Base-by-base conservation (phyloP, 1,140 invertebrate genomes). In the Drosophila varians region DNA sequence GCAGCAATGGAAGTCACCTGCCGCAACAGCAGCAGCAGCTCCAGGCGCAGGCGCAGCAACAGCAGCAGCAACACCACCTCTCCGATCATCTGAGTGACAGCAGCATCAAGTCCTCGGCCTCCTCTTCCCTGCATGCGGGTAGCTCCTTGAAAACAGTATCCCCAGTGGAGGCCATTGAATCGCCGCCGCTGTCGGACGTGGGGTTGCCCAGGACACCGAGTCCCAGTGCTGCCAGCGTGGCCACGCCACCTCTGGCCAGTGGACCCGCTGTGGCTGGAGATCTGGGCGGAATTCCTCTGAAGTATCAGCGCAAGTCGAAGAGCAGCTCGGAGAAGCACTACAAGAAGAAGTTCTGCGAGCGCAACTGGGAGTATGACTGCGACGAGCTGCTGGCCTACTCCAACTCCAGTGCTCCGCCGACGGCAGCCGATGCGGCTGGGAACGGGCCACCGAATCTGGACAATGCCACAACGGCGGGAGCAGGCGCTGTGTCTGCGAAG, bases 321-420 rank as follows among this genome's bases (percentile, higher is more conserved):
- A 92, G 87, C 23, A 90, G 92, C 19, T 92, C 91, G n/a, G 92
- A 93, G 38, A 94, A 94, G 74, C 95, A 95, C 80, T 95, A 95
- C 77, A 95, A 95, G 73, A 96, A 95, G 90, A 96, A 95, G 76
- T 96, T 95, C 84, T 95, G 94, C 78, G 94, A 95, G 74, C 92
- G 93, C 12, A 93, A 93, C 47, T 93, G 94, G 91, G 92, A 94
- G 83, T 92, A 93, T 83, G 91, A 92, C 91, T 90, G 92, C 77
- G 84, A 93, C 72, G 91, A 92, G 23, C 25, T 90, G 31, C 42
- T 90, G 52, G 75, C 77, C 4, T 90, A 89, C 55, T 89, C 89
- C 8, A 90, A 90, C 52, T 87, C 80, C 2, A 83, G 87, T 69
- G 76, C 69, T 4, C 74, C 77, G 6, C 60, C 73, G 1, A 75